Conservation (phyloP, 2,797 vertebrate species). For the Diglossa cyanea region DNA sequence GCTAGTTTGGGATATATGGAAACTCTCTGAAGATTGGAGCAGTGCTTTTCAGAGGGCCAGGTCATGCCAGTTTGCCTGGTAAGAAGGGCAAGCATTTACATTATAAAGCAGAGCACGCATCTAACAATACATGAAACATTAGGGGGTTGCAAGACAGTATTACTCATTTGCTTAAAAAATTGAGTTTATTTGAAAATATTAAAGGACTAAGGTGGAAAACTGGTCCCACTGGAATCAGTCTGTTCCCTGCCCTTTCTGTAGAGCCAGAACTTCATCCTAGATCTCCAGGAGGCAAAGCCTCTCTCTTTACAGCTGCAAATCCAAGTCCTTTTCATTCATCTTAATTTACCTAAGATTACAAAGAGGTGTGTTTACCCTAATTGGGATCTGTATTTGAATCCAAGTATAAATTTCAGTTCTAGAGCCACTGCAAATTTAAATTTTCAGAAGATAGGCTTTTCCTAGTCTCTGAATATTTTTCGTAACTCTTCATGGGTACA, state of each 20-base stretch:
- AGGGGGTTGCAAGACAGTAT: background rate
- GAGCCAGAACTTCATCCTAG: background rate
- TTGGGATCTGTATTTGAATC: background rate
- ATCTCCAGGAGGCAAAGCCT: background rate
- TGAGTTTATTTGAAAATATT: background rate
- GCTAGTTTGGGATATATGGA: constrained; percentile 29
- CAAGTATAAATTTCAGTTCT: background rate
- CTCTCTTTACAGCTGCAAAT: background rate
- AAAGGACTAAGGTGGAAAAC: constrained; percentile 2
- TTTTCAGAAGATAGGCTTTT: background rate
- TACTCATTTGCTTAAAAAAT: constrained; percentile 17
- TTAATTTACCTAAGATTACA: background rate
- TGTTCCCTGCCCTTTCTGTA: background rate
- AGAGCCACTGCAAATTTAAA: background rate
- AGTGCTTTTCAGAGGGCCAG: constrained; percentile 75
- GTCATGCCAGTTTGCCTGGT: constrained; percentile 76
- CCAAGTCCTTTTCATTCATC: background rate
- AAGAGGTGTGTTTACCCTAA: background rate
- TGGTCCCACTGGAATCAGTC: background rate
- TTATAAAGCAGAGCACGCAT: background rate
- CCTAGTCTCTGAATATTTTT: background rate
- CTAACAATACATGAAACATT: background rate
- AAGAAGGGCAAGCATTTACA: background rate
- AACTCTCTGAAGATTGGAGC: constrained; percentile 66
- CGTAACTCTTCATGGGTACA: background rate